Percentiles rank a stretch among this genome's conserved stretches.
These are phyloP conservation scores for Harpalus rubripes DNA, from an alignment of 2,888 invertebrate species.

Conservation along the genomic window DNA sequence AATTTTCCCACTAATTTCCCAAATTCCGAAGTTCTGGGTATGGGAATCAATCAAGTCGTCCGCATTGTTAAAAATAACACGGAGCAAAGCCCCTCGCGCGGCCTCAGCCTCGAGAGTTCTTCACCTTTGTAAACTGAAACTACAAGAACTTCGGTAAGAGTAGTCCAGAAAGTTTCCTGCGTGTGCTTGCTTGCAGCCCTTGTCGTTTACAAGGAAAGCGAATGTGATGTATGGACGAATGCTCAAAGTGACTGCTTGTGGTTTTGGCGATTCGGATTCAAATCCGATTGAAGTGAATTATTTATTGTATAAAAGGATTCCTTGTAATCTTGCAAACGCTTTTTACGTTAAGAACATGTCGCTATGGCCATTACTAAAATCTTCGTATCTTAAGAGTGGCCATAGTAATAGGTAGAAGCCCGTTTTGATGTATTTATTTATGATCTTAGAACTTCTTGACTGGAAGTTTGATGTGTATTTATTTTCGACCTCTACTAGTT, in stretches of 20 bases:
- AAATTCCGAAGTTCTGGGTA: not conserved
- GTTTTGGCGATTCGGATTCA: not conserved
- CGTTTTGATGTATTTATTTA: too few species aligned
- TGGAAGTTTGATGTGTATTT: too few species aligned
- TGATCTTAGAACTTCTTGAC: too few species aligned
- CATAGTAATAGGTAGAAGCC: too few species aligned
- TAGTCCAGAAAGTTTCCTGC: not conserved
- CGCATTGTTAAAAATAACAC: conserved; percentile 35
- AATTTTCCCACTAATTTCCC: conserved; percentile 5
- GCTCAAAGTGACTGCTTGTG: not conserved
- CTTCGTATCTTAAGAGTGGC: too few species aligned
- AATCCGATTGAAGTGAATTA: too few species aligned
- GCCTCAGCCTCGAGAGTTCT: conserved; percentile 5
- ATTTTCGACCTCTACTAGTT: too few species aligned
- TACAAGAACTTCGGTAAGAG: not conserved
- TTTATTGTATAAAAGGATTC: too few species aligned
- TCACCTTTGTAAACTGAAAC: conserved; percentile 36
- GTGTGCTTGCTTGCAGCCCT: not conserved
- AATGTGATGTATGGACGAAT: too few species aligned
- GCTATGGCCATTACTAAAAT: too few species aligned
- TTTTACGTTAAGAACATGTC: too few species aligned
- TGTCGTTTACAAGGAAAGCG: not conserved
- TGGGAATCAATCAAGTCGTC: conserved; percentile 5
- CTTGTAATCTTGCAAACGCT: too few species aligned
- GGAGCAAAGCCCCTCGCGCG: not conserved